Conservation (phyloP, 2,797 vertebrate genomes). For the Acrossocheilus wenchowensis region DNA sequence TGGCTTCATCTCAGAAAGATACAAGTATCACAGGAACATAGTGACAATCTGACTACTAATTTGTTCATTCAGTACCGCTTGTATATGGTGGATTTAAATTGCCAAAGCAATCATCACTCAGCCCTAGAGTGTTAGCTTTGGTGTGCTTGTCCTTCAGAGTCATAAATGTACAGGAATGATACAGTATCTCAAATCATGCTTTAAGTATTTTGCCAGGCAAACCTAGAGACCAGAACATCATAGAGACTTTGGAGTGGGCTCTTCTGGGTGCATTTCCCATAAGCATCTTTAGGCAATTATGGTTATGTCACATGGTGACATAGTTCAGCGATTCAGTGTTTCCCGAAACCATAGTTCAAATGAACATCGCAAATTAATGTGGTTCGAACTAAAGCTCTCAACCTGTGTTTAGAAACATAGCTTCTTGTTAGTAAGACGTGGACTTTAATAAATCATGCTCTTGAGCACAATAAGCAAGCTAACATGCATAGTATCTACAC, state of each 20-base stretch:
- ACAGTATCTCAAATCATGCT: background rate
- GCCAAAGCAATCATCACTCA: background rate
- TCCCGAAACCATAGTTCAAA: background rate
- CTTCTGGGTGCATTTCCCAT: background rate
- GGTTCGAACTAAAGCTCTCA: background rate
- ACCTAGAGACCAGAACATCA: background rate
- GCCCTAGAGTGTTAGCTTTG: background rate
- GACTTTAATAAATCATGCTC: background rate
- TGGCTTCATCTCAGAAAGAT: constrained; percentile 22
- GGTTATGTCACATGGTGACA: background rate
- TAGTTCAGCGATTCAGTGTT: background rate
- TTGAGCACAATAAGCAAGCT: background rate
- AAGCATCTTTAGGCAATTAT: background rate
- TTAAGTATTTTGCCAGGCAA: background rate
- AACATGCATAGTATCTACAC: background rate
- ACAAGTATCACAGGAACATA: background rate
- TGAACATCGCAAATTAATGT: background rate
- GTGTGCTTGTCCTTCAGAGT: background rate
- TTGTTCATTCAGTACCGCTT: background rate
- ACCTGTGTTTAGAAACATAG: background rate
- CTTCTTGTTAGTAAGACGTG: background rate
- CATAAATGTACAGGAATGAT: background rate
- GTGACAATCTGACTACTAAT: constrained; percentile 2
- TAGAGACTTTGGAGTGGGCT: background rate
- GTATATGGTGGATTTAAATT: background rate